Base-by-base conservation (phyloP, 35 echinoderm and acorn worm species). In the Nesometra sesokonis region DNA sequence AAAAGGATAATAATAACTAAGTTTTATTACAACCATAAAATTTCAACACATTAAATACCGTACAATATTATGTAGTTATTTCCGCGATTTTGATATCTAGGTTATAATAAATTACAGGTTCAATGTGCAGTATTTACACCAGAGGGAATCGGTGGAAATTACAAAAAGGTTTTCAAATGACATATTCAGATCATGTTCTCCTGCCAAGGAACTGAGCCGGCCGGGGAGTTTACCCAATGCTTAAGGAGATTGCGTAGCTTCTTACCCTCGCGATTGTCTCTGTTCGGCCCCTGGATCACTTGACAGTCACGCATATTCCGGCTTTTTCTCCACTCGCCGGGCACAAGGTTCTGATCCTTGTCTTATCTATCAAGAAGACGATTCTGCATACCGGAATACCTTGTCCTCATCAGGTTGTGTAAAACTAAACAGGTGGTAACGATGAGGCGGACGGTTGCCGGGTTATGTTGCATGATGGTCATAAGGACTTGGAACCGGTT, bases 151-250 rank as follows among this genome's bases (percentile, higher is more conserved):
- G n/a, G n/a, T n/a, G n/a, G n/a, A n/a, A n/a, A n/a, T n/a, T n/a
- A n/a, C n/a, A n/a, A n/a, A n/a, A n/a, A n/a, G n/a, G n/a, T n/a
- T n/a, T 79, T 31, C 3, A 30, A 29, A 36, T 29, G 39, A 46
- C 0, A 29, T 85, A n/a, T 34, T 46, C 32, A 46, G 38, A 85
- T 85, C 47, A 47, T 85, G 36, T 47, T 46, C 47, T 91, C 89
- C 38, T 91, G 89, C 84, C 89, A 91, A 0, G 83, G 33, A 23
- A 91, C 83, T 77, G 47, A 86, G 15, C 90, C 90, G 32, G 90
- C 90, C 39, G 21, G 43, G 32, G 32, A 80, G 85, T 87, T 87
- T 15, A 37, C 30, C 47, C 82, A 85, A 30, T 52, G 84, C 47
- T 85, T 85, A 33, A 85, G 30, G n/a, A 85, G 30, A 0, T 85